Evolutionary conservation across 2,888 invertebrate genomes (phyloP), one percentile per base, ranked within the genome.

Genomic region (Onthophagus sagittarius): DNA sequence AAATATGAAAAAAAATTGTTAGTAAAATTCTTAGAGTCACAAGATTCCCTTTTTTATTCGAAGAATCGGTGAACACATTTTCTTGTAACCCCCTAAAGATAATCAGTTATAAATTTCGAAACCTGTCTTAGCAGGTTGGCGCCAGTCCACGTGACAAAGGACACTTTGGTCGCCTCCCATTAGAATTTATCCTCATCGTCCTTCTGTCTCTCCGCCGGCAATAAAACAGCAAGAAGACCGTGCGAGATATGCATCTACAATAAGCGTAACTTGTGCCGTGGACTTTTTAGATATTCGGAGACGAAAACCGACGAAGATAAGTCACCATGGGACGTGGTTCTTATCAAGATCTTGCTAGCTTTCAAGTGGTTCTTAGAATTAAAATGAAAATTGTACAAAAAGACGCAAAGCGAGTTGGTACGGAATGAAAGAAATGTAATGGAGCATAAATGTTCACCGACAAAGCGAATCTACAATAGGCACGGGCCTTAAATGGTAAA

Each of bases 71-170:
- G 7, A 53, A 53, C 39, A 53, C 39, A 53, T 9, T 53, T 53
- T 53, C 39, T 53, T 11, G 39, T 53, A 9, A 53, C 39, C 39
- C 39, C 39, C 39, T 11, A 53, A 53, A 53, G 39, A 53, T 53
- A 53, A 53, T 53, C 39, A 53, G 39, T 53, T 53, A 53, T 53
- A 53, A 53, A 53, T 53, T 53, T 53, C 39, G 39, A 53, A 11
- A 53, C 39, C 39, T 53, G 39, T 53, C 39, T 53, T 53, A 53
- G 39, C 39, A 53, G 39, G 39, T 53, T 53, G 39, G 65, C 65
- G 65, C 65, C 65, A 23, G 15, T 31, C 65, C 65, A 32, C 23
- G 65, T 65, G 65, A 65, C 65, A 65, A 65, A 23, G 23, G 65
- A 65, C 65, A 65, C 23, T 23, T 23, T 23, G 65, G 65, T 65